Base-by-base conservation (phyloP, 2,888 invertebrate species). In the Podabrus alpinus region DNA sequence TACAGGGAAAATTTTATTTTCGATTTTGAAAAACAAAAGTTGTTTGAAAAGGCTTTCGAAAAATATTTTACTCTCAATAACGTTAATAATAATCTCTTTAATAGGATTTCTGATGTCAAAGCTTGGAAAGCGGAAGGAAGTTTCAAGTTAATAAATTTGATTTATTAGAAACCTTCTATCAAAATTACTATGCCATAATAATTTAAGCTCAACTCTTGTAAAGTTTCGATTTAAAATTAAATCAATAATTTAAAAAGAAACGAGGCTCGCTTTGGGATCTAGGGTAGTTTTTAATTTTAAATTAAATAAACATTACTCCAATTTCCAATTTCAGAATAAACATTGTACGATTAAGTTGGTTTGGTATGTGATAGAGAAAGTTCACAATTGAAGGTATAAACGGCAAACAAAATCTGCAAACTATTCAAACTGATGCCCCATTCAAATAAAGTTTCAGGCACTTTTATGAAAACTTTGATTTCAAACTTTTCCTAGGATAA, bases 101-200 rank as follows among this genome's bases (percentile, higher is more conserved):
- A 70, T 19, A 62, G 66, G 69, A 73, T 68, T 69, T 67, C 70
- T 72, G 64, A 70, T 70, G 73, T 73, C 76, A 71, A 70, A 70
- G 72, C 61, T 67, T 67, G 45, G 29, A 62, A 59, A 66, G 69
- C 73, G 73, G 61, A 76, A 70, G 70, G 70, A 76, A 76, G 73
- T 76, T 76, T 70, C 72, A 75, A 76, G 76, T 72, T 76, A 76
- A 76, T 76, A 72, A 76, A 76, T 76, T 76, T 76, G 76, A 76
- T 76, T 76, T 76, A 76, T 76, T 76, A 73, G 29, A 24, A 64
- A 73, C 60, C 73, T 76, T 70, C 70, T 68, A 69, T 75, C 72
- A 75, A 75, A 71, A 72, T 75, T 75, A 75, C 66, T 72, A 68
- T 68, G 61, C 62, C 68, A 70, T 61, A 67, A 71, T 74, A 74